These are phyloP conservation scores for Phalera bucephala DNA, from an alignment of 2,888 invertebrate species.

Conservation along the genomic window DNA sequence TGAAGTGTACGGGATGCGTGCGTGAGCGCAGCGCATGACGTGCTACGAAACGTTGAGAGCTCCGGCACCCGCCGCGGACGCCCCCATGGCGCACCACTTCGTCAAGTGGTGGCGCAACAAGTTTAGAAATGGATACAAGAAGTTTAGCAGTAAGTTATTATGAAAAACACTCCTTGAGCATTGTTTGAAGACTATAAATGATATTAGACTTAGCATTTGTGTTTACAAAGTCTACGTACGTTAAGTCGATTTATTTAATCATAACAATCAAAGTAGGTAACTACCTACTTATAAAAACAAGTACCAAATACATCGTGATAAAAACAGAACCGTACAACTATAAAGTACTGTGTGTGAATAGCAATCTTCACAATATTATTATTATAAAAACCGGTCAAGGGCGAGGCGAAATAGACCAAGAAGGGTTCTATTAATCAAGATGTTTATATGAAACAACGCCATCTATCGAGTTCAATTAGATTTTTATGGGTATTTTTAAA, in stretches of 20 bases:
- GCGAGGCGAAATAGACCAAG: slow-evolving; percentile 27
- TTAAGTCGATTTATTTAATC: no score
- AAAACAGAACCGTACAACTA: not conserved
- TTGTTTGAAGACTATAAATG: no score
- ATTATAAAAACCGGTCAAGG: slow-evolving; percentile 31
- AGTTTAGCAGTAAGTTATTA: slow-evolving; percentile 85
- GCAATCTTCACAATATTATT: slow-evolving; percentile 13
- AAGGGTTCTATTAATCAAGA: slow-evolving; percentile 22
- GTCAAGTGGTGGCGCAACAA: slow-evolving; percentile 90
- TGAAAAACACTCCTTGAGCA: not conserved
- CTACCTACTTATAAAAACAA: no score
- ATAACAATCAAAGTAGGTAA: no score
- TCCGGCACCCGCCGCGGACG: slow-evolving; percentile 81
- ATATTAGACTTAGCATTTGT: no score
- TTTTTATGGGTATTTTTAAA: not conserved
- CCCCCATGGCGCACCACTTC: slow-evolving; percentile 89
- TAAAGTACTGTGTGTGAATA: not conserved
- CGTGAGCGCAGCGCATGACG: slow-evolving; percentile 84
- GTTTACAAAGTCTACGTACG: no score
- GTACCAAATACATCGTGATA: not conserved
- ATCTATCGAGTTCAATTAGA: slow-evolving; percentile 12
- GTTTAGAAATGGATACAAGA: slow-evolving; percentile 89
- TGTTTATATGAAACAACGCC: slow-evolving; percentile 25
- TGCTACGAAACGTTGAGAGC: slow-evolving; percentile 83
- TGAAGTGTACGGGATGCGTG: slow-evolving; percentile 81